These are phyloP conservation scores for Benitochromis conjunctus DNA, from an alignment of 2,113 vertebrate species.

Conservation along the genomic window DNA sequence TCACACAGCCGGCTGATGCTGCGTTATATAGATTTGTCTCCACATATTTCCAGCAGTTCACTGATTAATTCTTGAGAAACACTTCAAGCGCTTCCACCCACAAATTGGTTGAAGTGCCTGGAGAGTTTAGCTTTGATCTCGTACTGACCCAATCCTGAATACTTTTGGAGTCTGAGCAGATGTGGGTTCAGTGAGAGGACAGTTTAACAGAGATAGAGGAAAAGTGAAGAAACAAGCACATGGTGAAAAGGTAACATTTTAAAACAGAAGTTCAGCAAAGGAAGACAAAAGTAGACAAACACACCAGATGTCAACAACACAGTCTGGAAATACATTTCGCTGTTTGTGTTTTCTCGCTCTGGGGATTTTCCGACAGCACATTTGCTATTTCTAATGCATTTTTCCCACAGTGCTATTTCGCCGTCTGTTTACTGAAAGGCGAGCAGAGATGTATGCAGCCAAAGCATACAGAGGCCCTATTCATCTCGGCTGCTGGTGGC, in stretches of 20 bases:
- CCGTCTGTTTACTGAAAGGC: slow-evolving; percentile 49
- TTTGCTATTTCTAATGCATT: slow-evolving; percentile 24
- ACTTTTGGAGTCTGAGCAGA: background rate
- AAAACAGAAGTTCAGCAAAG: background rate
- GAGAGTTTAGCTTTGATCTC: background rate
- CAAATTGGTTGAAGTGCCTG: background rate
- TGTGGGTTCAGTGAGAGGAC: slow-evolving; percentile 20
- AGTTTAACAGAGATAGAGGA: background rate
- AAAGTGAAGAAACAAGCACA: background rate
- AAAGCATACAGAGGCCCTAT: slow-evolving; percentile 60
- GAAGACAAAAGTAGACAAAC: background rate
- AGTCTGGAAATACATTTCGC: background rate
- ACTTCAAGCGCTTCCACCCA: background rate
- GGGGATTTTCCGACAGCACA: background rate
- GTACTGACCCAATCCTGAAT: background rate
- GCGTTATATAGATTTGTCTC: background rate
- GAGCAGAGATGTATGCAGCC: slow-evolving; percentile 22
- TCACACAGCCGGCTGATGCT: background rate
- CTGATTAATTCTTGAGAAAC: background rate
- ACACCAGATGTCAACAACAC: background rate
- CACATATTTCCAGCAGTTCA: background rate
- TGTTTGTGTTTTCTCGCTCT: background rate
- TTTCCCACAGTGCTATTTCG: slow-evolving; percentile 41
- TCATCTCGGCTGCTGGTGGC: slow-evolving; percentile 53
- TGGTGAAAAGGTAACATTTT: background rate